Base-by-base conservation (phyloP, 1,140 invertebrate species). In the Lepidotrigona ventralis region DNA sequence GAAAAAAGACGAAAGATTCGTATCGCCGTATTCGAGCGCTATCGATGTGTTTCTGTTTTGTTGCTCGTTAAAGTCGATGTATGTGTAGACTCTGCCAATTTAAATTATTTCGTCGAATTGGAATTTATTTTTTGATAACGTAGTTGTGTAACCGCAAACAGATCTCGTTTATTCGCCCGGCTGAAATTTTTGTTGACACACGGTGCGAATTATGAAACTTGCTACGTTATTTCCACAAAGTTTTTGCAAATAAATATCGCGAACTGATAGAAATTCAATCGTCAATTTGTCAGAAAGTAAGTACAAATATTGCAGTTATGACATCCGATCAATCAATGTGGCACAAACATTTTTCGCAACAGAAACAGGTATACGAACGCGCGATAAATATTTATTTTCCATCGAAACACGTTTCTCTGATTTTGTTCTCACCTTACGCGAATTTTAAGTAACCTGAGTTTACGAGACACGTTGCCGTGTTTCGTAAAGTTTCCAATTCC, bases 111-210 rank as follows among this genome's bases (percentile, higher is more conserved):
- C 60, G 19, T 29, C 5, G 17, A 21, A 63, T n/a, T 46, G 39
- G 11, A 14, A 19, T 76, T 76, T 81, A 75, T 81, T 76, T n/a
- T 76, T 82, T 11, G 21, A 39, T 15, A 5, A 17, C 54, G 33
- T 14, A 0, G n/a, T 1, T 4, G 9, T 5, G 72, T 46, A 15
- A 53, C 19, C 19, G n/a, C 69, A 69, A 69, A 77, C 76, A 82
- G 77, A 76, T 51, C 53, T n/a, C 19, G 29, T 76, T 81, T 69
- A 58, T 76, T 76, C 33, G n/a, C 2, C 23, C 60, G 58, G 63
- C 8, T n/a, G 6, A 39, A 39, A 58, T n/a, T 58, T 58, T 21
- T 29, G 12, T 69, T 19, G 12, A 51, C 26, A 15, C 9, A 39
- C 14, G 68, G n/a, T 15, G 12, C 46, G 69, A 69, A 29, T 63